phyloP scores from a whole-genome alignment of 1,140 invertebrate genomes.

The Leptonema lineaticorne region DNA sequence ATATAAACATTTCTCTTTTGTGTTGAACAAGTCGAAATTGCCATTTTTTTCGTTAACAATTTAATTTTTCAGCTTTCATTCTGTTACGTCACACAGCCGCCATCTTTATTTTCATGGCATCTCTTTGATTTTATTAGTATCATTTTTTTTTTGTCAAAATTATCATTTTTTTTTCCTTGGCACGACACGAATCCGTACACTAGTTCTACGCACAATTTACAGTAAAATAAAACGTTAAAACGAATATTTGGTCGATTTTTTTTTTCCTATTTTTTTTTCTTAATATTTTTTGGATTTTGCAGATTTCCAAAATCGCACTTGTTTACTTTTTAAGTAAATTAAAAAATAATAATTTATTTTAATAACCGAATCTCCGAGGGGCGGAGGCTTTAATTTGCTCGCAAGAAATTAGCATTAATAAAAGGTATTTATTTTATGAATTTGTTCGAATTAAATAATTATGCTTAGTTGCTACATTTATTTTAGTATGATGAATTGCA shows the following conservation, averaged over 20 bases:
- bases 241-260: no score
- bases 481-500: neutral
- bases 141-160: no score
- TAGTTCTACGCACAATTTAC: no score
- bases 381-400: constrained; percentile 22
- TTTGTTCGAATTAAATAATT: constrained; percentile 2
- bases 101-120: neutral
- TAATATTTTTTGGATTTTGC: no score
- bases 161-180: no score
- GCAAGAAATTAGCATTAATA: constrained; percentile 20
- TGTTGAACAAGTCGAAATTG: no score
- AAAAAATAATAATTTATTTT: constrained; percentile 22
- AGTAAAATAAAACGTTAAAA: no score
- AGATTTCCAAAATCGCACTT: neutral
- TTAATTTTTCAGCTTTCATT: constrained; percentile 9
- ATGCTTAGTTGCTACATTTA: constrained; percentile 14
- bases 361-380: constrained; percentile 13
- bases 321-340: neutral
- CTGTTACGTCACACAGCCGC: neutral
- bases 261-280: no score
- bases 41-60: neutral
- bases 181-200: no score
- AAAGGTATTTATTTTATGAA: constrained; percentile 25
- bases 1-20: no score
- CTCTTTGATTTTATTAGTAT: neutral